Evolutionary conservation across 1,140 invertebrate genomes (phyloP).

Genomic region (Nymphalis io): DNA sequence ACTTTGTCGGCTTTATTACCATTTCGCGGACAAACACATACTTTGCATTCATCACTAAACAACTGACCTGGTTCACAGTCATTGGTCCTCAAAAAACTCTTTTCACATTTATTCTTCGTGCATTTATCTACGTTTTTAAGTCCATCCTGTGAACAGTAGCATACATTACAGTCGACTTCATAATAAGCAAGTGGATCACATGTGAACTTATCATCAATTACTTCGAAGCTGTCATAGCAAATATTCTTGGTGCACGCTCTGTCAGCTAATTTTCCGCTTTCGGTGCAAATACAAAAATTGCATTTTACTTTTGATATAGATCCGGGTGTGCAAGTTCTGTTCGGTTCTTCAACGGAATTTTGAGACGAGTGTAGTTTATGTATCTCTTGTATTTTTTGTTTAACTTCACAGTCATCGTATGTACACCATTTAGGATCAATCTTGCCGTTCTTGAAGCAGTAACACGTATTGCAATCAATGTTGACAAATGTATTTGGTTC

Average conservation of each 20-base stretch:
- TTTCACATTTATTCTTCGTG: constrained; percentile 66
- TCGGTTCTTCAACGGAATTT: constrained; percentile 26
- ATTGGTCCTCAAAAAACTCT: constrained; percentile 56
- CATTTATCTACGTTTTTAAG: constrained; percentile 67
- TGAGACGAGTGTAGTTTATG: constrained; percentile 38
- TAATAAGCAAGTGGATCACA: constrained; percentile 72
- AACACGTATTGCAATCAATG: constrained; percentile 71
- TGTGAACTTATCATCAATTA: constrained; percentile 46
- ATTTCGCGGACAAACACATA: constrained; percentile 75
- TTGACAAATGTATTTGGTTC: constrained; percentile 62
- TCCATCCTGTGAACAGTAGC: constrained; percentile 63
- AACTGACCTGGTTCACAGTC: constrained; percentile 63
- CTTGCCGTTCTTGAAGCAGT: constrained; percentile 61
- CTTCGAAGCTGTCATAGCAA: constrained; percentile 44
- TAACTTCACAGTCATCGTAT: constrained; percentile 64
- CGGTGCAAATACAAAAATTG: constrained; percentile 70
- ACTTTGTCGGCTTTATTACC: constrained; percentile 68
- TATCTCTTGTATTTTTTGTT: constrained; percentile 49
- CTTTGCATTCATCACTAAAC: constrained; percentile 75
- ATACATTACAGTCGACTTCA: constrained; percentile 71
- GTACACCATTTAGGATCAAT: constrained; percentile 74
- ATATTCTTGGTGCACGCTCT: constrained; percentile 63
- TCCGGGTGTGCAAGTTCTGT: constrained; percentile 54
- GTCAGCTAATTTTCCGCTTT: constrained; percentile 52
- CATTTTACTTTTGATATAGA: constrained; percentile 61